Base-by-base conservation (phyloP, 2,113 vertebrate genomes). In the Anthoscopus minutus region DNA sequence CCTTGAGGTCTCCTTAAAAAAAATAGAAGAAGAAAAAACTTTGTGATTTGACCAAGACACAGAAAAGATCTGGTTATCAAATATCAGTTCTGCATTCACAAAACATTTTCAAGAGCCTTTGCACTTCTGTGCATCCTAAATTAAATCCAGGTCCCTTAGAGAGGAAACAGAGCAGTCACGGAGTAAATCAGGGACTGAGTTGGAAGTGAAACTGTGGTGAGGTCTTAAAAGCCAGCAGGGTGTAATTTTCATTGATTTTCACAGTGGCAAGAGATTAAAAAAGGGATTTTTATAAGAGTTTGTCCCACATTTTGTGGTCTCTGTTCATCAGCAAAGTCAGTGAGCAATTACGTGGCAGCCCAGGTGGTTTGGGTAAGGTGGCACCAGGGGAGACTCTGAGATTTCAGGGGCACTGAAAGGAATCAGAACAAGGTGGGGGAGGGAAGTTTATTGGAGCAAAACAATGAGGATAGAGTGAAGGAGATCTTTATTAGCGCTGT, bases 301-400 rank as follows among this genome's bases (percentile, higher is more conserved):
- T 30, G 42, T 38, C 21, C n/a, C 17, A 16, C 0, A 0, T 58
- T 71, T 74, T 50, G 1, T 33, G 69, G 58, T 27, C 24, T 58
- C 13, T 56, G 33, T 47, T 60, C 25, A 67, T 58, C 14, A 17
- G 38, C 23, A 28, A 4, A 62, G 33, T 53, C 11, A 18, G n/a
- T 25, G 60, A 65, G 51, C 9, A 27, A 3, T 79, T 38, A 0
- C 0, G 37, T 31, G 58, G 73, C 17, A 71, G 38, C 33, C 0
- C 4, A 11, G 27, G 66, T 10, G n/a, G 16, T 56, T 64, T 30
- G 66, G 45, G 15, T 44, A 19, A 76, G 6, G 27, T 58, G 60
- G 42, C 25, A 23, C 19, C 56, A 45, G 51, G 45, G 82, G 45
- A 33, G 27, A 10, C 35, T n/a, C 27, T 45, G 60, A 73, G 37